phyloP scores from a whole-genome alignment of 2,888 invertebrate species.

The Ennomos fuscantarius region DNA sequence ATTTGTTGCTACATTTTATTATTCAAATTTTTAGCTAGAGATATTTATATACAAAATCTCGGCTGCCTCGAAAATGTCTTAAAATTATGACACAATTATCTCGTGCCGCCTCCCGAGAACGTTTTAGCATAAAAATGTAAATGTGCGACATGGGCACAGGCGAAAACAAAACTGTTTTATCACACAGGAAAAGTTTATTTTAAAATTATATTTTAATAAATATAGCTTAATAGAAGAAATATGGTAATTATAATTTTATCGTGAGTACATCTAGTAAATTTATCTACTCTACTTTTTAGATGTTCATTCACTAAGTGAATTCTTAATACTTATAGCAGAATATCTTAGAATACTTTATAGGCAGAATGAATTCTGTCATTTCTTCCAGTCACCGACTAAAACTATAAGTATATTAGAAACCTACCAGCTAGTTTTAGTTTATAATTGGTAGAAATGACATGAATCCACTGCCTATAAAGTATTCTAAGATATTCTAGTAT shows the following conservation, averaged over 20 bases:
- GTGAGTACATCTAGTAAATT: background rate
- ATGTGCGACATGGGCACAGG: constrained; percentile 40
- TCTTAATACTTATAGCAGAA: no score
- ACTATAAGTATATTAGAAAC: no score
- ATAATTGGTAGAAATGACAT: no score
- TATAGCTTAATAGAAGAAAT: no score
- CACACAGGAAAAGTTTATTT: background rate
- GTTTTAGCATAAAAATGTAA: constrained; percentile 38
- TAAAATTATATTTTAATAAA: background rate
- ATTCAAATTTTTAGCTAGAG: constrained; percentile 13
- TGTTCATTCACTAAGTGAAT: no score
- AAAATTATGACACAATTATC: constrained; percentile 32
- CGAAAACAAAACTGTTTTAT: constrained; percentile 10
- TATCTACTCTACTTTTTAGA: no score
- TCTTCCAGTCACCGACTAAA: no score
- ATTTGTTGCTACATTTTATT: constrained; percentile 20
- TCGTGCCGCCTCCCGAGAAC: constrained; percentile 27
- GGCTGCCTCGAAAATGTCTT: constrained; percentile 18
- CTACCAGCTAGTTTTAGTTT: no score
- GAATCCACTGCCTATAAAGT: no score
- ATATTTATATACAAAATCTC: constrained; percentile 17
- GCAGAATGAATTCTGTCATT: no score
- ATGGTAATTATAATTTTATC: background rate
- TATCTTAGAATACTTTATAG: no score
- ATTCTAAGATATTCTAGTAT: no score